Percentiles rank a stretch among this genome's conserved stretches.
Conservation (phyloP, 1,140 invertebrate species). For the Bombus vancouverensis region DNA sequence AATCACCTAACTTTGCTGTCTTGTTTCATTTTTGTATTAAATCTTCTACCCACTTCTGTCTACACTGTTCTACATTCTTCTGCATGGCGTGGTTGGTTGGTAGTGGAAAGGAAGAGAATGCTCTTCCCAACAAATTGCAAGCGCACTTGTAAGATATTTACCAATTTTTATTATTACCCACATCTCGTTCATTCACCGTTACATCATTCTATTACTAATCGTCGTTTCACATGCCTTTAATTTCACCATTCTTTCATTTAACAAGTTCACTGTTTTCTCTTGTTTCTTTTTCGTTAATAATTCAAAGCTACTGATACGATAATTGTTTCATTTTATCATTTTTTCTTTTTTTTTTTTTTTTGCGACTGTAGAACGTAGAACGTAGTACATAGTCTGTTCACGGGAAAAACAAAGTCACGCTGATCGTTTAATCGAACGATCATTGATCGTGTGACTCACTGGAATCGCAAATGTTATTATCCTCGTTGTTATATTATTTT, state of each 20-base stretch:
- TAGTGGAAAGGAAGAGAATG: conserved; percentile 88
- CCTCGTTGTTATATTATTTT: background rate
- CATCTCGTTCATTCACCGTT: conserved; percentile 51
- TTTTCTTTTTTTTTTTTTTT: background rate
- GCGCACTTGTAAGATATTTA: conserved; percentile 87
- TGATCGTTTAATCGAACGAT: conserved; percentile 23
- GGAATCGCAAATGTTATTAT: conserved; percentile 46
- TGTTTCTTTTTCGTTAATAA: conserved; percentile 13
- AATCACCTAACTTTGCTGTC: conserved; percentile 82
- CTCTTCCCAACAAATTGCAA: conserved; percentile 87
- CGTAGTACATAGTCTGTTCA: conserved; percentile 21
- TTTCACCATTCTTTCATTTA: conserved; percentile 5
- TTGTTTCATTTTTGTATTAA: conserved; percentile 82
- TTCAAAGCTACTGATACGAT: conserved; percentile 42
- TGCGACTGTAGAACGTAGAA: conserved; percentile 64
- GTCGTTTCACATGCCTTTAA: conserved; percentile 38
- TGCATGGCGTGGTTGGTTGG: conserved; percentile 85
- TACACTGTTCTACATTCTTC: conserved; percentile 85
- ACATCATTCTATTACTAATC: conserved; percentile 48
- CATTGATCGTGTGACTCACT: conserved; percentile 49
- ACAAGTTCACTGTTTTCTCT: conserved; percentile 3
- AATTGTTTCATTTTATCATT: conserved; percentile 19
- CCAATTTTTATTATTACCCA: conserved; percentile 80
- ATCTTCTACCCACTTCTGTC: conserved; percentile 82
- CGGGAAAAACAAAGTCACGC: conserved; percentile 7